These are phyloP conservation scores for Oreortyx pictus DNA, from an alignment of 2,797 vertebrate species.

Conservation along the genomic window DNA sequence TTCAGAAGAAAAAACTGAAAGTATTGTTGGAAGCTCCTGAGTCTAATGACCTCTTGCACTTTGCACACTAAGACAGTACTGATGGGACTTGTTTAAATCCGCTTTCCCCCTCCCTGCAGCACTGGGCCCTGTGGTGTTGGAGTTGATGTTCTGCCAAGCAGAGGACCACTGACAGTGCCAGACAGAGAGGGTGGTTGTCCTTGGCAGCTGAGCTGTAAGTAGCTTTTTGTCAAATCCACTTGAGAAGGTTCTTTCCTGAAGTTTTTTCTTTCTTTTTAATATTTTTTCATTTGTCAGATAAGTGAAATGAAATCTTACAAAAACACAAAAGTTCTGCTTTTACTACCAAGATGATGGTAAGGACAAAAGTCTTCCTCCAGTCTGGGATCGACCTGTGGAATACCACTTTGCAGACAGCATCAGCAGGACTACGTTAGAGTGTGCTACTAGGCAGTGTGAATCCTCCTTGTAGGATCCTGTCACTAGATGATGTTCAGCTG, in stretches of 20 bases:
- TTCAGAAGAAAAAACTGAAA: conserved; percentile 23
- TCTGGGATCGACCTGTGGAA: not conserved
- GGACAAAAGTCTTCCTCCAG: not conserved
- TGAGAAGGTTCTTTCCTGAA: not conserved
- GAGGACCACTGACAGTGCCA: not conserved
- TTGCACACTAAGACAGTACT: not conserved
- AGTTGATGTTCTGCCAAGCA: not conserved
- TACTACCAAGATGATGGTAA: not conserved
- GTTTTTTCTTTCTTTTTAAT: not conserved
- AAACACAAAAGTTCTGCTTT: not conserved
- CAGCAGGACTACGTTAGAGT: not conserved
- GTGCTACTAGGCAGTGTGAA: not conserved
- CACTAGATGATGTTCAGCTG: not conserved
- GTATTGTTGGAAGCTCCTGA: not conserved
- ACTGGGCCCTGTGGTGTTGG: not conserved
- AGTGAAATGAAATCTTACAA: not conserved
- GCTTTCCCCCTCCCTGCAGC: not conserved
- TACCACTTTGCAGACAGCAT: not conserved
- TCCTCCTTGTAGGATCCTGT: not conserved
- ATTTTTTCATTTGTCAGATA: not conserved
- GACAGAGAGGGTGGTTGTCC: not conserved
- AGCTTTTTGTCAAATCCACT: not conserved
- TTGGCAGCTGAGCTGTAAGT: not conserved
- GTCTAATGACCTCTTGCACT: conserved; percentile 24
- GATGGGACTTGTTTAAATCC: not conserved